Base-by-base conservation (phyloP, 1,140 invertebrate species). In the Bombyx mori region DNA sequence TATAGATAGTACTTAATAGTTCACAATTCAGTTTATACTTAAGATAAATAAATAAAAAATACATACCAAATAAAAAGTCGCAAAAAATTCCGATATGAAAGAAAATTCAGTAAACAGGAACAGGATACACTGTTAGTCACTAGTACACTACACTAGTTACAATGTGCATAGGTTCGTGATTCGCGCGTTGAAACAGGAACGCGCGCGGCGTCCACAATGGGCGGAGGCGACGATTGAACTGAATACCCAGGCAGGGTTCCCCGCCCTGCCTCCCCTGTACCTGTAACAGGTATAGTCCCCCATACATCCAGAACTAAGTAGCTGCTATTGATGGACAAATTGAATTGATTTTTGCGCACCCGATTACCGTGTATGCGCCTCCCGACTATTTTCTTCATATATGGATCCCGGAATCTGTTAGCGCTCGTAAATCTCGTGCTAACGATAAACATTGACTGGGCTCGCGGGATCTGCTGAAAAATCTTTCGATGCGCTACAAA, bases 241-340 rank as follows among this genome's bases (percentile, higher is more conserved):
- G 75, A 56, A 72, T 35, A 35, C 67, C 71, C 71, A 61, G 50
- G 26, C 71, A 61, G 50, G 26, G 43, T 53, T 66, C 66, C 75
- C 73, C 71, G 64, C 79, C 74, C 75, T 54, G 63, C 57, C 60
- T 65, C 64, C 66, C 71, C 67, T 63, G 58, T 73, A 80, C 79
- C 79, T 82, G 79, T 71, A 71, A 75, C 79, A 80, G 79, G 79
- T 82, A 75, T 60, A 60, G 55, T 67, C 61, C 62, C 63, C 63
- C 63, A 71, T 65, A 71, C 66, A 76, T 77, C 68, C 75, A 73
- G 71, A 73, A 61, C 65, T 78, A 75, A 82, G 79, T 82, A 83
- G 79, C 76, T 75, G 64, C 68, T 84, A 84, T 82, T 82, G 80
- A 82, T 73, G 79, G 73, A 79, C 74, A 79, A 77, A 73, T 73